These are phyloP conservation scores for Colius striatus DNA, from an alignment of 2,113 vertebrate genomes.

Conservation along the genomic window DNA sequence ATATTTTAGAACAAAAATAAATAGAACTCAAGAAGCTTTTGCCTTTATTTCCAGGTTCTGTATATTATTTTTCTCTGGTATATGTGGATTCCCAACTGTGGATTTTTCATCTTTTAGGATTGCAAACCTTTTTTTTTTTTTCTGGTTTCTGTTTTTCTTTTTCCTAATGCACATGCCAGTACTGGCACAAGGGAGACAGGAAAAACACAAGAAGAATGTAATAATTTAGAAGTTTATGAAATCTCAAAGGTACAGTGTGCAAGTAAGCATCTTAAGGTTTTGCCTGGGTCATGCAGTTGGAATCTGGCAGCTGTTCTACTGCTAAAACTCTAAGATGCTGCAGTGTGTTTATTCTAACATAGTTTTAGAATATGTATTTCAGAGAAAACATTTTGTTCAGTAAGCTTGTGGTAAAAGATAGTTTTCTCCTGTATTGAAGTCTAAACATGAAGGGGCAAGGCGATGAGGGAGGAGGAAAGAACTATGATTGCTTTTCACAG, in stretches of 20 bases:
- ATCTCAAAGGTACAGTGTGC: not conserved
- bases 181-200: not conserved
- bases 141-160: not conserved
- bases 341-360: not conserved
- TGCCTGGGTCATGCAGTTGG: not conserved
- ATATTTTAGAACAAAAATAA: not conserved
- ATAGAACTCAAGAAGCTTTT: not conserved
- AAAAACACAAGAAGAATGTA: conserved; percentile 24
- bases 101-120: not conserved
- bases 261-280: not conserved
- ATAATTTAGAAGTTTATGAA: not conserved
- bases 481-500: not conserved
- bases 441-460: fast-evolving
- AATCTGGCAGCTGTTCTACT: not conserved
- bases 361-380: not conserved
- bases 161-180: not conserved
- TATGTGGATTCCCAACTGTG: not conserved
- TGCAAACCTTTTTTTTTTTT: not conserved
- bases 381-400: not conserved
- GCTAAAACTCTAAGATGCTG: not conserved
- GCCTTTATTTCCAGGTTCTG: not conserved
- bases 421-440: not conserved
- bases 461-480: not conserved
- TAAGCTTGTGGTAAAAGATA: not conserved
- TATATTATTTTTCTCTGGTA: not conserved